Percentiles rank a stretch among this genome's conserved stretches.
Conservation (phyloP, 2,888 invertebrate genomes). For the Alloplasta piceator region DNA sequence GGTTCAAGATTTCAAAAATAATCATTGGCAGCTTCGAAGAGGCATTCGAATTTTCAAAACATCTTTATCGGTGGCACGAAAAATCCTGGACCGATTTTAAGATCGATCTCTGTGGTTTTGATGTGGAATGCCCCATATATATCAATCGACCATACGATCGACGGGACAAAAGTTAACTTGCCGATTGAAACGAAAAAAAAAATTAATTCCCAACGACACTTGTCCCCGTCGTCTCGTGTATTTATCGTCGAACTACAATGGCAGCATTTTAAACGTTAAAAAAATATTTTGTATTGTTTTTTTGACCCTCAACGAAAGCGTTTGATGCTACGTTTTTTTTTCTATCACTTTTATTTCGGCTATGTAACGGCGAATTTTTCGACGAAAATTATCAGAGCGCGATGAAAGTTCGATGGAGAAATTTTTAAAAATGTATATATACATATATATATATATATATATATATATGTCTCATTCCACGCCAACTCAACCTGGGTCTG, state of each 20-base stretch:
- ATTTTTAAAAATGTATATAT: conserved; percentile 46
- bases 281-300: conserved; percentile 30
- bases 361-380: conserved; percentile 59
- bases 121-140: neutral
- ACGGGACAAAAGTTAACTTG: conserved; percentile 40
- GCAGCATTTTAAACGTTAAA: conserved; percentile 59
- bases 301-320: too few relatives aligned
- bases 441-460: conserved; percentile 49
- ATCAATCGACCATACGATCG: conserved; percentile 51
- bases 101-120: too few relatives aligned
- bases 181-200: conserved; percentile 13
- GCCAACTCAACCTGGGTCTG: too few relatives aligned
- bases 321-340: conserved; percentile 31
- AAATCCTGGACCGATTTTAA: too few relatives aligned
- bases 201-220: conserved; percentile 42
- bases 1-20: too few relatives aligned
- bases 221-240: conserved; percentile 54
- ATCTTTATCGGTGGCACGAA: too few relatives aligned
- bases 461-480: conserved; percentile 68
- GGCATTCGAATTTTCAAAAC: too few relatives aligned
- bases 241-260: conserved; percentile 64
- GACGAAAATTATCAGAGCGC: conserved; percentile 33
- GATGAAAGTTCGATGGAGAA: conserved; percentile 49
- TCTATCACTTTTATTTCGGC: conserved; percentile 38
- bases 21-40: too few relatives aligned